phyloP scores from a whole-genome alignment of 1,140 invertebrate genomes.

The Araneus ventricosus region DNA sequence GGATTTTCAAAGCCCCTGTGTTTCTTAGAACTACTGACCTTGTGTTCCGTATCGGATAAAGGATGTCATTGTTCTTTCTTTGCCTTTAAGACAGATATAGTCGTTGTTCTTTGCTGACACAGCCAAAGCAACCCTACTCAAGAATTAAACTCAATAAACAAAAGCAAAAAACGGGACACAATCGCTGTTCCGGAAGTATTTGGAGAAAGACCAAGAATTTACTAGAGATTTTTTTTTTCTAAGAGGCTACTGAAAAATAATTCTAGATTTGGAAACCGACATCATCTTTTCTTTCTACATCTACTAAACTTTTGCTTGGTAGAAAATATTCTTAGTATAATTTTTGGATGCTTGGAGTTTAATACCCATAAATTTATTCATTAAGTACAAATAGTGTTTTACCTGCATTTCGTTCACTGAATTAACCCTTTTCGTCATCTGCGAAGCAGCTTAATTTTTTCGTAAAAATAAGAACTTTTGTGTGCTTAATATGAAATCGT shows the following conservation, averaged over 20 bases:
- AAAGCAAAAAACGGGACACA: constrained; percentile 38
- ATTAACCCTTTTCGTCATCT: too few species aligned
- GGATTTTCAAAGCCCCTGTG: constrained; percentile 30
- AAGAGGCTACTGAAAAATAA: background rate
- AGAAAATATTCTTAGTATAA: background rate
- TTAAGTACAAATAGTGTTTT: too few species aligned
- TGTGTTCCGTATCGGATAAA: constrained; percentile 50
- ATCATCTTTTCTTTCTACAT: too few species aligned
- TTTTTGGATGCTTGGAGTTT: too few species aligned
- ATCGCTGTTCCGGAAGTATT: constrained; percentile 45
- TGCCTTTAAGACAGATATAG: constrained; percentile 62
- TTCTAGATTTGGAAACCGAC: background rate
- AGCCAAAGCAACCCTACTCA: constrained; percentile 25
- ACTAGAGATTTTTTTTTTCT: constrained; percentile 12
- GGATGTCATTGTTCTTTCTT: constrained; percentile 39
- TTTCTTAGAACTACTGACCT: constrained; percentile 51
- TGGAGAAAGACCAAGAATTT: constrained; percentile 53
- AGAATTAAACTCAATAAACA: constrained; percentile 30
- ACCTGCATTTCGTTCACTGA: too few species aligned
- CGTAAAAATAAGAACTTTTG: too few species aligned
- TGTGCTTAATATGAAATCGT: too few species aligned
- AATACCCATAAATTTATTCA: too few species aligned
- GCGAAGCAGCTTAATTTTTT: too few species aligned
- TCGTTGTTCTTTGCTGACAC: constrained; percentile 55
- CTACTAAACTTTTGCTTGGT: background rate